Conservation (phyloP, 2,113 vertebrate species). For the Lamprotornis superbus region DNA sequence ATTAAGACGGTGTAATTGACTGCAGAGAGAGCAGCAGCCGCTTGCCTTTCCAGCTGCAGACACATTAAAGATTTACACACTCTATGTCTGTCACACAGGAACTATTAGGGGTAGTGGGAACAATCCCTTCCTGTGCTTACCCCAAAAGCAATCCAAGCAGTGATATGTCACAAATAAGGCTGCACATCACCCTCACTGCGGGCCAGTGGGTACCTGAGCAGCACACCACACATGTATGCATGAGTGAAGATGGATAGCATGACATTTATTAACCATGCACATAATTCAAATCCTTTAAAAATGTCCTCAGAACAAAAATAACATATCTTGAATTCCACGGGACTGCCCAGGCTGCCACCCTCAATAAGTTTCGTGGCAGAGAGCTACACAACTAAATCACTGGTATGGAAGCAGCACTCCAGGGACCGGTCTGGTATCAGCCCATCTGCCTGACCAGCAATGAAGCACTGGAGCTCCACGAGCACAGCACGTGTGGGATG, state of each 20-base stretch:
- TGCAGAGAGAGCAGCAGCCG: background rate
- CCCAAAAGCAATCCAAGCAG: background rate
- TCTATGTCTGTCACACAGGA: background rate
- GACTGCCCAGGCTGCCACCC: conserved; percentile 27
- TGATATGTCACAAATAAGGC: background rate
- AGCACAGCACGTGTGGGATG: background rate
- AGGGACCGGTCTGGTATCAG: background rate
- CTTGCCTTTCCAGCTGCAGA: background rate
- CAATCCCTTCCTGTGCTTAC: background rate
- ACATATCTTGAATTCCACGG: background rate
- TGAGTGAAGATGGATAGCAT: background rate
- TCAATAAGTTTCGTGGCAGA: background rate
- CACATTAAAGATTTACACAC: background rate
- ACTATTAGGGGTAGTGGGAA: background rate
- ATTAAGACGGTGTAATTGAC: background rate
- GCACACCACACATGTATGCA: background rate
- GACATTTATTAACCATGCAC: conserved; percentile 53
- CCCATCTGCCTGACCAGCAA: conserved; percentile 5
- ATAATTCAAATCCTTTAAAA: conserved; percentile 53
- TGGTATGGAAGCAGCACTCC: conserved; percentile 1
- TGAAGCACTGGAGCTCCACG: background rate
- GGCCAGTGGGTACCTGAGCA: background rate
- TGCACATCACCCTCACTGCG: background rate
- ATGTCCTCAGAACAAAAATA: conserved; percentile 27
- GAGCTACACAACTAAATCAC: background rate